These are phyloP conservation scores for Xestoiulus laeticollis DNA, from an alignment of 2,888 invertebrate genomes.

Conservation along the genomic window DNA sequence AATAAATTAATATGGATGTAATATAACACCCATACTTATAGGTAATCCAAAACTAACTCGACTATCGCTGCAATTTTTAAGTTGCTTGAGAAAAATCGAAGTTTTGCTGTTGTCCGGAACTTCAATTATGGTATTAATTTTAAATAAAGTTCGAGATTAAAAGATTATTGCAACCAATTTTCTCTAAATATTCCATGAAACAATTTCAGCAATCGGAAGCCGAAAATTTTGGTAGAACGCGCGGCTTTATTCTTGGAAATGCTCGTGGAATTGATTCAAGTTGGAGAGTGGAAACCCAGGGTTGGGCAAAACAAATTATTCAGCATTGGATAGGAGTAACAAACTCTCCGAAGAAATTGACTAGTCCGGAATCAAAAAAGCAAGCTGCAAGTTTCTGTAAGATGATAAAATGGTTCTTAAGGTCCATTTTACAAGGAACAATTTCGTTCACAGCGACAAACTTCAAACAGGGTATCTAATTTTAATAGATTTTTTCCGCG, in stretches of 20 bases:
- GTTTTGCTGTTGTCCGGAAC: slow-evolving; percentile 27
- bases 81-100: background rate
- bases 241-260: background rate
- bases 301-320: background rate
- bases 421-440: too few relatives aligned
- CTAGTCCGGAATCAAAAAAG: background rate
- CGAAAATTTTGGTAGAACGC: background rate
- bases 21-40: background rate
- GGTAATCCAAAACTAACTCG: slow-evolving; percentile 32
- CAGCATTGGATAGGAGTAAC: background rate
- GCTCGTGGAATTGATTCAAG: background rate
- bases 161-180: background rate
- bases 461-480: too few relatives aligned
- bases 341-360: background rate
- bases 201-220: background rate
- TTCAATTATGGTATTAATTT: background rate
- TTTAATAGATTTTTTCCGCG: too few relatives aligned
- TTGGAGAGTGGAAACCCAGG: background rate
- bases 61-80: slow-evolving; percentile 3
- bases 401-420: background rate
- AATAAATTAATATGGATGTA: background rate
- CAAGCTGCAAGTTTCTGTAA: background rate
- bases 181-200: background rate
- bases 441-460: background rate
- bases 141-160: background rate